These are phyloP conservation scores for Excalfactoria chinensis DNA, from an alignment of 2,113 vertebrate genomes.

Conservation along the genomic window DNA sequence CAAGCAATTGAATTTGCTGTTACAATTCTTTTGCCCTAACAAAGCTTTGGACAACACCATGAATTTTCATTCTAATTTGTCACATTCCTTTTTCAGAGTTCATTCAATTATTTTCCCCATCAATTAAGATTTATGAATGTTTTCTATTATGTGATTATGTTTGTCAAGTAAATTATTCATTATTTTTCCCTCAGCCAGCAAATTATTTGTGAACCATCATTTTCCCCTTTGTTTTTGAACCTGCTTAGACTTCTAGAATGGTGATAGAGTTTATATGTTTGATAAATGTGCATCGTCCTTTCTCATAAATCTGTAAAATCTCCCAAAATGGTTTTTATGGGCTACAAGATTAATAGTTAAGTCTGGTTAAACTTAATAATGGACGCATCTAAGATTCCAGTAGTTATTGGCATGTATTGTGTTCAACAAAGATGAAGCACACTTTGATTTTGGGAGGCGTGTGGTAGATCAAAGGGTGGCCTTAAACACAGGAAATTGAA, in stretches of 20 bases:
- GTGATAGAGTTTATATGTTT: not conserved
- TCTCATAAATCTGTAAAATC: not conserved
- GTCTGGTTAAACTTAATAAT: not conserved
- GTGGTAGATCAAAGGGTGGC: not conserved
- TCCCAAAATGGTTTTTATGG: not conserved
- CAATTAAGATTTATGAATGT: constrained; percentile 55
- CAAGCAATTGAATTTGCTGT: not conserved
- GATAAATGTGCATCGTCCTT: not conserved
- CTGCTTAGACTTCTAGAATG: not conserved
- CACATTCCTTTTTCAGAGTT: not conserved
- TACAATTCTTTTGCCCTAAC: not conserved
- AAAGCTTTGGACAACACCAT: not conserved
- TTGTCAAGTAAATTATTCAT: constrained; percentile 56
- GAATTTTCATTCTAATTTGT: not conserved
- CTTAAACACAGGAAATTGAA: not conserved
- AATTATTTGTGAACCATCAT: constrained; percentile 45
- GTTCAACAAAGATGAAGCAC: not conserved
- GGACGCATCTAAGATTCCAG: not conserved
- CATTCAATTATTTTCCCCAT: constrained; percentile 33
- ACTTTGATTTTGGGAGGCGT: not conserved
- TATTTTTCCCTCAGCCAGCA: constrained; percentile 24
- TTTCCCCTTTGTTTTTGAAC: constrained; percentile 26
- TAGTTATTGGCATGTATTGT: not conserved
- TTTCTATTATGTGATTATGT: constrained; percentile 19
- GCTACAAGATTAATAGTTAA: not conserved